phyloP scores from a whole-genome alignment of 2,113 vertebrate species.

The Mola mola region DNA sequence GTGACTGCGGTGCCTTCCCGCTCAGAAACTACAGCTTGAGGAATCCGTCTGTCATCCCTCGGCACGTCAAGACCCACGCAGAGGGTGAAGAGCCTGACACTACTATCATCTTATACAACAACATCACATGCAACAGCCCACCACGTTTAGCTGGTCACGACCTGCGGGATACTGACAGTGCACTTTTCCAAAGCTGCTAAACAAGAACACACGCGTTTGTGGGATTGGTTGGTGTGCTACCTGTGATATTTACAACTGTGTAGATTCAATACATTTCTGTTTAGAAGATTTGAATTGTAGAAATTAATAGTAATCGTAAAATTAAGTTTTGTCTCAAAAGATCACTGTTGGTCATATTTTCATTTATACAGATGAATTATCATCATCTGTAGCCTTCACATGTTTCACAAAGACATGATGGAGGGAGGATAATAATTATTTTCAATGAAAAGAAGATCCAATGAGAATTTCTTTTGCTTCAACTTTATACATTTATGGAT shows the following conservation, averaged over 20 bases:
- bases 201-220: slow-evolving; percentile 9
- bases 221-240: not conserved
- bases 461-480: too few relatives aligned
- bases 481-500: not conserved
- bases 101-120: slow-evolving; percentile 88
- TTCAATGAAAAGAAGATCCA: not conserved
- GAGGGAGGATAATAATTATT: not conserved
- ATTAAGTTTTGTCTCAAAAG: too few relatives aligned
- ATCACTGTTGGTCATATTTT: too few relatives aligned
- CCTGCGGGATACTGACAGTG: slow-evolving; percentile 83
- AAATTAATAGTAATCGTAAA: too few relatives aligned
- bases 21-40: slow-evolving; percentile 85
- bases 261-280: slow-evolving; percentile 4
- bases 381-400: not conserved
- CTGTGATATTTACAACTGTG: slow-evolving; percentile 1
- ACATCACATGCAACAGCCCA: slow-evolving; percentile 90
- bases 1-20: slow-evolving; percentile 84
- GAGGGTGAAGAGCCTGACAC: slow-evolving; percentile 87
- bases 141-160: slow-evolving; percentile 82
- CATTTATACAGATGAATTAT: not conserved
- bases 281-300: too few relatives aligned
- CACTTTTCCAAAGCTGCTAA: slow-evolving; percentile 85
- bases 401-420: too few relatives aligned
- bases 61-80: slow-evolving; percentile 83
- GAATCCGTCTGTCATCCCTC: slow-evolving; percentile 83